These are phyloP conservation scores for Pararge aegeria DNA, from an alignment of 1,140 invertebrate species.

Conservation along the genomic window DNA sequence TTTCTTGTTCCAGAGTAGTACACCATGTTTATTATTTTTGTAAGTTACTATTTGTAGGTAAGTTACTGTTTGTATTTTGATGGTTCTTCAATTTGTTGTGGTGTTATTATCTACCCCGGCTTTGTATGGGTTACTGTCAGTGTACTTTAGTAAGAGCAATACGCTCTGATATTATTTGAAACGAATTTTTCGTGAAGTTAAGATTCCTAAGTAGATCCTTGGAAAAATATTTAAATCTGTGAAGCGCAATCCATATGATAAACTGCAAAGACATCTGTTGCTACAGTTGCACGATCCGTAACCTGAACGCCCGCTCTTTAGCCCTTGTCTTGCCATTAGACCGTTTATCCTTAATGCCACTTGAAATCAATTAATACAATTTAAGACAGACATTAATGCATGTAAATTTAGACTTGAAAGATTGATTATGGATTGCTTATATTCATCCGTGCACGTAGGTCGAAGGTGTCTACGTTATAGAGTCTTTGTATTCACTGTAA, in stretches of 20 bases:
- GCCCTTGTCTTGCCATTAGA: constrained; percentile 28
- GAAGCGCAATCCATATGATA: constrained; percentile 8
- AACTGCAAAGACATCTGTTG: constrained; percentile 26
- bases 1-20: not conserved
- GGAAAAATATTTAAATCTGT: constrained; percentile 11
- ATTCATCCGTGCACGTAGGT: constrained; percentile 4
- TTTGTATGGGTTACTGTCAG: too few species aligned
- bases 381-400: constrained; percentile 24
- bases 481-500: too few species aligned
- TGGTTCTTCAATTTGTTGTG: not conserved
- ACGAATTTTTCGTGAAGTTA: too few species aligned
- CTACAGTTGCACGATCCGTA: constrained; percentile 25
- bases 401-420: constrained; percentile 23
- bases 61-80: not conserved
- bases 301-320: constrained; percentile 25
- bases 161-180: too few species aligned
- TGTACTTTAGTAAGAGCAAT: too few species aligned
- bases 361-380: constrained; percentile 35
- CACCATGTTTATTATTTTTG: not conserved
- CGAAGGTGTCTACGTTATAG: too few species aligned
- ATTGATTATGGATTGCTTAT: constrained; percentile 17
- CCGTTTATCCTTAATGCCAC: constrained; percentile 29
- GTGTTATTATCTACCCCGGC: too few species aligned
- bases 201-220: too few species aligned
- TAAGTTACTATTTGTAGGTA: not conserved